Evolutionary conservation across 2,888 invertebrate genomes (phyloP).

Genomic region (Tiphia femorata): DNA sequence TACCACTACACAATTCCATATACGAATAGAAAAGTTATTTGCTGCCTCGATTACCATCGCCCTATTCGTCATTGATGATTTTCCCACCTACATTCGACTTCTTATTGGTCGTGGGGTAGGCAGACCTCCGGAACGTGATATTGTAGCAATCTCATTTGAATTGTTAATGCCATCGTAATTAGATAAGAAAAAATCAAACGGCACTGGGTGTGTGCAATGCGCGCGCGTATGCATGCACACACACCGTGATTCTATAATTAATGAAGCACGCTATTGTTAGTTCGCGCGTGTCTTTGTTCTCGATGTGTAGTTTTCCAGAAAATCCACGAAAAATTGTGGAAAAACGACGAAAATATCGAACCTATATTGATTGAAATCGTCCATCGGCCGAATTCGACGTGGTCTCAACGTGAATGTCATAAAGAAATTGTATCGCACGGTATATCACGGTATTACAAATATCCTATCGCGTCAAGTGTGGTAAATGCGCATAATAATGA

Average conservation of each 20-base stretch:
- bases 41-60: no score
- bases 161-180: constrained; percentile 55
- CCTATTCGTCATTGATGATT: constrained; percentile 18
- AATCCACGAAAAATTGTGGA: background rate
- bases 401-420: no score
- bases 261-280: constrained; percentile 11
- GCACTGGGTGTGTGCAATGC: constrained; percentile 29
- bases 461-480: background rate
- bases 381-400: no score
- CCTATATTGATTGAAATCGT: no score
- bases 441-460: no score
- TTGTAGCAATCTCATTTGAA: constrained; percentile 67
- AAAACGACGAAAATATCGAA: background rate
- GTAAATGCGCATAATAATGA: constrained; percentile 30
- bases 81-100: constrained; percentile 34
- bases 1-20: no score
- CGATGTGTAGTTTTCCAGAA: background rate
- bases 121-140: constrained; percentile 68
- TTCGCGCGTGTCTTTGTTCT: background rate
- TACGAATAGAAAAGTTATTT: no score
- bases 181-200: constrained; percentile 22
- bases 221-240: constrained; percentile 11
- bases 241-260: constrained; percentile 19
- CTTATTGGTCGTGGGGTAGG: constrained; percentile 57
- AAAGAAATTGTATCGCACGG: no score